These are phyloP conservation scores for Cheiracanthium punctorium DNA, from an alignment of 2,888 invertebrate genomes.

Conservation along the genomic window DNA sequence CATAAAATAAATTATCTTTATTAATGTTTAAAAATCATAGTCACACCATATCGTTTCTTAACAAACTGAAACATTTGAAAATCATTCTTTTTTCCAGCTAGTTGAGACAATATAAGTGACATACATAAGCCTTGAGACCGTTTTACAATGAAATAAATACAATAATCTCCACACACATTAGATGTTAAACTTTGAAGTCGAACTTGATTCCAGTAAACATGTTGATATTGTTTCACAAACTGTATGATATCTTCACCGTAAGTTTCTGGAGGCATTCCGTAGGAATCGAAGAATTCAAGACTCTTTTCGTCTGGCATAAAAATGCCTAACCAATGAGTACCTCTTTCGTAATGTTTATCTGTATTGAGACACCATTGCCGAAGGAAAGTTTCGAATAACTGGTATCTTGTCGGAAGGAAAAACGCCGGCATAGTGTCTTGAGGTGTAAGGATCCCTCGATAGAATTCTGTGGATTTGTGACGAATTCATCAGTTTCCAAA, in stretches of 20 bases:
- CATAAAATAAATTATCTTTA: not conserved
- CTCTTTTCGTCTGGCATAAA: slow-evolving; percentile 11
- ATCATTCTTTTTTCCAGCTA: slow-evolving; percentile 19
- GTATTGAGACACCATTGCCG: slow-evolving; percentile 34
- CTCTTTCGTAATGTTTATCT: slow-evolving; percentile 3
- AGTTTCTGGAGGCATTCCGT: slow-evolving; percentile 39
- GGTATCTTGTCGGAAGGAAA: slow-evolving; percentile 34
- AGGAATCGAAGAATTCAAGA: slow-evolving; percentile 48
- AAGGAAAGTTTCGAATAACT: not conserved
- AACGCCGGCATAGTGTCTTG: slow-evolving; percentile 27
- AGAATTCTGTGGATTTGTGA: slow-evolving; percentile 11
- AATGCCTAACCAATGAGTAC: slow-evolving; percentile 51
- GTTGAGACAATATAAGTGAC: slow-evolving; percentile 9
- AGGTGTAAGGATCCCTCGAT: slow-evolving; percentile 6
- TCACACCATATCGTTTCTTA: slow-evolving; percentile 31
- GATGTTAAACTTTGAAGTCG: slow-evolving; percentile 26
- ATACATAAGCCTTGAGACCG: slow-evolving; percentile 24
- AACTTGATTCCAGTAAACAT: slow-evolving; percentile 4
- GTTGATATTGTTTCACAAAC: not conserved
- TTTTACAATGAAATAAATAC: slow-evolving; percentile 44
- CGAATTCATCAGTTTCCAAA: slow-evolving; percentile 47
- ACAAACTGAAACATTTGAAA: slow-evolving; percentile 26
- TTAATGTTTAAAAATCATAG: slow-evolving; percentile 19
- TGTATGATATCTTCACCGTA: slow-evolving; percentile 12
- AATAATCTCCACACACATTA: slow-evolving; percentile 42